Evolutionary conservation across 2,797 vertebrate species (phyloP), one percentile per base, ranked within the genome.

Genomic region (Leptoclinus maculatus): DNA sequence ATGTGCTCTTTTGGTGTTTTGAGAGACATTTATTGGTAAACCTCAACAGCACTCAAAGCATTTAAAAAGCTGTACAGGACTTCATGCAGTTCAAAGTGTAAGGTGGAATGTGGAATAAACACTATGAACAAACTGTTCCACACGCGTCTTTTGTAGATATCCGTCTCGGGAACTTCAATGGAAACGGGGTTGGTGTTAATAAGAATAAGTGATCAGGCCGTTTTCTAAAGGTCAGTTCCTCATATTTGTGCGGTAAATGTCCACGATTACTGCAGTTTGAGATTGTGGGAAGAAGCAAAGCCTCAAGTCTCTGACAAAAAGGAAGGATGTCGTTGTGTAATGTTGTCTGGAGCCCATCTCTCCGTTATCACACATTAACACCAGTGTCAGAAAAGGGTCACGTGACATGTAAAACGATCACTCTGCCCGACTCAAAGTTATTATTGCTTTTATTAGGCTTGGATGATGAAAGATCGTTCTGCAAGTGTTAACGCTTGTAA

Each of bases 151-250:
- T 76, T 78, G 17, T 56, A 6, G 32, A 7, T 65, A 9, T 47
- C 57, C 2, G 59, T 43, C 5, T 66, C 39, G 39, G 34, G 29
- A 16, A 74, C 57, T 57, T 36, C n/a, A 25, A 43, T 4, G 29
- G 13, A 62, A 59, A 62, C 32, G 45, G 63, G 9, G 38, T 66
- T 59, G 51, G 23, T 21, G 21, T 73, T 47, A 29, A 54, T 23
- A 76, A 56, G 66, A 72, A 57, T 36, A 63, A 69, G 38, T 68
- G 65, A 83, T 80, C 77, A 78, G 7, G n/a, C 34, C 34, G 38
- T 60, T 60, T 13, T 74, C 34, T 53, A 21, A 77, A 62, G 66
- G 63, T 80, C 76, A 66, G 47, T 88, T 88, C 85, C 80, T 86
- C 71, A 78, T 84, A 47, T 66, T 72, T 74, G n/a, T 51, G 10